phyloP scores from a whole-genome alignment of 2,113 vertebrate genomes.

The Halcyon malimbica region DNA sequence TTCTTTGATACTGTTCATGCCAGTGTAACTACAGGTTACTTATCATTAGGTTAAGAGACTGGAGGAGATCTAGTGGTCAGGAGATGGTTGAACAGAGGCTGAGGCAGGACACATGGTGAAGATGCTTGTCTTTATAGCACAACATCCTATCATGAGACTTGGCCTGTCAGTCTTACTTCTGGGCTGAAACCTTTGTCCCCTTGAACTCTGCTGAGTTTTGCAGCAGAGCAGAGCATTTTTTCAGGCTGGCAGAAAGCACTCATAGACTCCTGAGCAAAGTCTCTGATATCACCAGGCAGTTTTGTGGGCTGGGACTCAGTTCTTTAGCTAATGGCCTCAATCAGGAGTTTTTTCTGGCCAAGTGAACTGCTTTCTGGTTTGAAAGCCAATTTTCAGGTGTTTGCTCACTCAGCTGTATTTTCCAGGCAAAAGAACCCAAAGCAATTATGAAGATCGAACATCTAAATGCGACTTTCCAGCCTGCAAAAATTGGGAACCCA shows the following conservation, averaged over 20 bases:
- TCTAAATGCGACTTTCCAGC: conserved; percentile 94
- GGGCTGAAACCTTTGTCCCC: neutral
- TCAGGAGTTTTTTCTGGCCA: neutral
- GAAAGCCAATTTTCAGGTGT: neutral
- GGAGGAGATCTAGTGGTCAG: neutral
- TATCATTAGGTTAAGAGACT: neutral
- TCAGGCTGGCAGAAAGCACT: neutral
- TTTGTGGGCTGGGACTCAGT: neutral
- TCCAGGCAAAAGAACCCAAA: conserved; percentile 95
- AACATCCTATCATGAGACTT: neutral
- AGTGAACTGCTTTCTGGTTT: neutral
- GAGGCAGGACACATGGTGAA: neutral
- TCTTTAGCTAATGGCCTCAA: neutral
- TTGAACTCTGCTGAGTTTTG: neutral
- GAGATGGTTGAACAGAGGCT: neutral
- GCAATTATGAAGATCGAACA: conserved; percentile 91
- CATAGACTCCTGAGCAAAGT: rapidly evolving
- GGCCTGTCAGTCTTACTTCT: neutral
- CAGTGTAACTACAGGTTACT: neutral
- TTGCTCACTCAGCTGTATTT: neutral
- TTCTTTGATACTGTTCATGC: neutral
- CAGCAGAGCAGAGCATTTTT: neutral
- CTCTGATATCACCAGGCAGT: neutral
- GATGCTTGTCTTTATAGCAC: neutral
- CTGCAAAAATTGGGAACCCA: conserved; percentile 88